Conservation (phyloP, 1,140 invertebrate species). For the Drosophila santomea region DNA sequence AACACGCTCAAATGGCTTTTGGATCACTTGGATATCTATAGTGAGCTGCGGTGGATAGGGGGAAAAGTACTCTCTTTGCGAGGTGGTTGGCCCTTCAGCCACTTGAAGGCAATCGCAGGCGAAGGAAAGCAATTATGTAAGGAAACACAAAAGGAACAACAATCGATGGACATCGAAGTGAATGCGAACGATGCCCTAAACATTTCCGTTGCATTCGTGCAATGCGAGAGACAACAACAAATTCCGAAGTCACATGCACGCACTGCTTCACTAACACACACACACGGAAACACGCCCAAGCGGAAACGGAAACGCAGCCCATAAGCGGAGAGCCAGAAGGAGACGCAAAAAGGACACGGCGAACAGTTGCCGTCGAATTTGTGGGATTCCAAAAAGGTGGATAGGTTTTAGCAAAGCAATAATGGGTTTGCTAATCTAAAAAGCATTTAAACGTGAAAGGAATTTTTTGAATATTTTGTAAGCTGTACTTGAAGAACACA, state of each 20-base stretch:
- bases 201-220: conserved; percentile 48
- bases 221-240: conserved; percentile 39
- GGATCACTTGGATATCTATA: conserved; percentile 4
- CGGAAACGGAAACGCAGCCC: conserved; percentile 47
- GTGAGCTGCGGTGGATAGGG: not conserved
- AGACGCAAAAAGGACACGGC: conserved; percentile 21
- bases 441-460: too few relatives aligned
- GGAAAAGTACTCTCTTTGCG: not conserved
- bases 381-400: not conserved
- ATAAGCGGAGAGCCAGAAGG: conserved; percentile 29
- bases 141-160: conserved; percentile 26
- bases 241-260: conserved; percentile 15
- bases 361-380: conserved; percentile 16
- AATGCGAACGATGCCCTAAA: conserved; percentile 50
- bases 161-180: conserved; percentile 40
- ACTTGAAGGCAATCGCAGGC: conserved; percentile 26
- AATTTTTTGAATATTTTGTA: too few relatives aligned
- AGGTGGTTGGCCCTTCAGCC: conserved; percentile 22
- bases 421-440: not conserved
- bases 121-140: conserved; percentile 37
- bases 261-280: conserved; percentile 6
- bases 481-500: too few relatives aligned
- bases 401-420: not conserved
- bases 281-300: not conserved
- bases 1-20: conserved; percentile 37